phyloP scores from a whole-genome alignment of 2,113 vertebrate genomes.

The Thunnus maccoyii region DNA sequence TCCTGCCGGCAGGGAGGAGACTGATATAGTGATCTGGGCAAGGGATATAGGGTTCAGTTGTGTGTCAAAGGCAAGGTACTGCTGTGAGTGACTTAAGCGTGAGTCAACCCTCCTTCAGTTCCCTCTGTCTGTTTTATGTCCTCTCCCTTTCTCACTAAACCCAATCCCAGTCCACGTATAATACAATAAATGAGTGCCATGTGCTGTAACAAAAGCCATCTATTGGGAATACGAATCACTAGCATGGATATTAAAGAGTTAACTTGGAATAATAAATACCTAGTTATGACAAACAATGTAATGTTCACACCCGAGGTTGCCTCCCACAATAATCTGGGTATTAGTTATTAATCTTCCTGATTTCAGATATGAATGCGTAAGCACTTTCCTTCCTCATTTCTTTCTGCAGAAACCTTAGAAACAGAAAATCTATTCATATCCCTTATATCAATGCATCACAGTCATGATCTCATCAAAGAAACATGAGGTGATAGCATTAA shows the following conservation, averaged over 20 bases:
- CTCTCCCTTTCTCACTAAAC: conserved; percentile 47
- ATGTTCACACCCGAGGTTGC: conserved; percentile 37
- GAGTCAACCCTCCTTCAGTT: conserved; percentile 66
- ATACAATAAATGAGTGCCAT: conserved; percentile 52
- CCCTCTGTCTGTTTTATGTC: conserved; percentile 61
- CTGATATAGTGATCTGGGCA: conserved; percentile 67
- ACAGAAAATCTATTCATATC: conserved; percentile 79
- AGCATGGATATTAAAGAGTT: conserved; percentile 35
- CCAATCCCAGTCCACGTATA: conserved; percentile 18
- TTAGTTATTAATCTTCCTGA: conserved; percentile 62
- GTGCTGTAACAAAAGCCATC: conserved; percentile 60
- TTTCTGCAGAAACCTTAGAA: conserved; percentile 58
- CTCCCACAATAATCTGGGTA: conserved; percentile 58
- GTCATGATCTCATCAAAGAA: conserved; percentile 83
- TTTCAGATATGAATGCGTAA: conserved; percentile 45
- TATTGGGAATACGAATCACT: conserved; percentile 53
- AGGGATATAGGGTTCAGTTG: conserved; percentile 66
- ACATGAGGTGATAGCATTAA: conserved; percentile 79
- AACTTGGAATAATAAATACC: conserved; percentile 59
- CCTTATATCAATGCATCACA: conserved; percentile 68
- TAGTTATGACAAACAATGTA: conserved; percentile 51
- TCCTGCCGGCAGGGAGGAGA: conserved; percentile 67
- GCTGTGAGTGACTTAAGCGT: conserved; percentile 69
- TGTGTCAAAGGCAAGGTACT: conserved; percentile 73
- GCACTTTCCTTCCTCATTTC: conserved; percentile 55